These are phyloP conservation scores for Mirza zaza DNA, from an alignment of 2,113 vertebrate species.

Conservation along the genomic window DNA sequence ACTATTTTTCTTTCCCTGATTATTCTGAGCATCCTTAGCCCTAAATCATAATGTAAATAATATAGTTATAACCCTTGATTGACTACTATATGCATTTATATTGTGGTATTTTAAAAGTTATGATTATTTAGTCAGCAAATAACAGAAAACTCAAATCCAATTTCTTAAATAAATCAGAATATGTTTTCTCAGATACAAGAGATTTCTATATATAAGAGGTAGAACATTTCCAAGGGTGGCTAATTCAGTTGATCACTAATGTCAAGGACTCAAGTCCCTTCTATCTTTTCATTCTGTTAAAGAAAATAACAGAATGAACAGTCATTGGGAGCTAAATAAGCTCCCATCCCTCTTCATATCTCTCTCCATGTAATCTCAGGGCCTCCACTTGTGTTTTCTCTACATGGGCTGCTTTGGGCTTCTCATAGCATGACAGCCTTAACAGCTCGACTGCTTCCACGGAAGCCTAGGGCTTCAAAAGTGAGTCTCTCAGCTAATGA, in stretches of 20 bases:
- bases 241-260: background rate
- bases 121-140: background rate
- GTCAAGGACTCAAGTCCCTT: background rate
- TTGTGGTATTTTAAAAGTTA: background rate
- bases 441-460: background rate
- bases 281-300: background rate
- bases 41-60: background rate
- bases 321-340: background rate
- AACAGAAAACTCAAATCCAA: background rate
- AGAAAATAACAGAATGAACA: no score
- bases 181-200: background rate
- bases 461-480: background rate
- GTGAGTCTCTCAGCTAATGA: background rate
- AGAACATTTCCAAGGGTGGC: background rate
- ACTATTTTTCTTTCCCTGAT: background rate
- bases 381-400: background rate
- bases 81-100: background rate
- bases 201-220: background rate
- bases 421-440: background rate
- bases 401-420: background rate
- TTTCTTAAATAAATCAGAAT: background rate
- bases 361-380: background rate
- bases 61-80: background rate
- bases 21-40: background rate
- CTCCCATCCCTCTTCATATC: background rate